Conservation (phyloP, 2,888 invertebrate species). For the Stegana nigrithorax region DNA sequence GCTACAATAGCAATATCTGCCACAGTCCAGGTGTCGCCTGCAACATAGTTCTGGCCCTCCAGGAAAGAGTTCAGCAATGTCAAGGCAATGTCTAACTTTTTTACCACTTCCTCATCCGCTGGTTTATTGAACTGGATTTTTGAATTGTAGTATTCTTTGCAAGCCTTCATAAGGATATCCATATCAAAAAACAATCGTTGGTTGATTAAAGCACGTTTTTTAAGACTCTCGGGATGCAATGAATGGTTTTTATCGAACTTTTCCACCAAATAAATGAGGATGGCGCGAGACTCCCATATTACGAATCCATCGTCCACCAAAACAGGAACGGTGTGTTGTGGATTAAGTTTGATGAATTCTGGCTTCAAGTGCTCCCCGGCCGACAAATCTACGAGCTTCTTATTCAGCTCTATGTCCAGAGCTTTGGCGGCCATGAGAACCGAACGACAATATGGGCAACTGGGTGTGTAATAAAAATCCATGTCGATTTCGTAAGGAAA, state of each 20-base stretch:
- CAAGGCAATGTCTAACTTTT: constrained; percentile 76
- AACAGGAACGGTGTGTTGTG: constrained; percentile 86
- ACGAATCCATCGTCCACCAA: constrained; percentile 83
- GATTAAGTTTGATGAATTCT: constrained; percentile 79
- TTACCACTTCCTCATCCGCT: constrained; percentile 75
- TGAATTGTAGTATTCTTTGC: constrained; percentile 77
- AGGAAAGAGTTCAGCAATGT: constrained; percentile 78
- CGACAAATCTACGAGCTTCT: constrained; percentile 72
- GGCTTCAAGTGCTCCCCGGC: constrained; percentile 75
- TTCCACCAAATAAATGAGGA: constrained; percentile 81
- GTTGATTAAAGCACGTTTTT: constrained; percentile 80
- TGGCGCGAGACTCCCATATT: constrained; percentile 86
- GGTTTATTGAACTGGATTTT: constrained; percentile 69
- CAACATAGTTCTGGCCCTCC: constrained; percentile 76
- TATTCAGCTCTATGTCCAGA: constrained; percentile 74
- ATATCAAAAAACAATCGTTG: constrained; percentile 84
- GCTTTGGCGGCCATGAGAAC: constrained; percentile 76
- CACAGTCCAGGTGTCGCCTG: constrained; percentile 79
- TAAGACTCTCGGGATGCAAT: constrained; percentile 64
- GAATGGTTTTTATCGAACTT: constrained; percentile 78
- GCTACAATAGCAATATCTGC: constrained; percentile 81
- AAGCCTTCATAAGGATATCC: constrained; percentile 77
- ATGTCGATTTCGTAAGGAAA: too few species aligned
- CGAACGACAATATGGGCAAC: constrained; percentile 75
- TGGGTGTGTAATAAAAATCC: constrained; percentile 74